Percentiles rank a stretch among this genome's conserved stretches.
phyloP scores from a whole-genome alignment of 2,888 invertebrate species.

The Drosophila flavopinicola region DNA sequence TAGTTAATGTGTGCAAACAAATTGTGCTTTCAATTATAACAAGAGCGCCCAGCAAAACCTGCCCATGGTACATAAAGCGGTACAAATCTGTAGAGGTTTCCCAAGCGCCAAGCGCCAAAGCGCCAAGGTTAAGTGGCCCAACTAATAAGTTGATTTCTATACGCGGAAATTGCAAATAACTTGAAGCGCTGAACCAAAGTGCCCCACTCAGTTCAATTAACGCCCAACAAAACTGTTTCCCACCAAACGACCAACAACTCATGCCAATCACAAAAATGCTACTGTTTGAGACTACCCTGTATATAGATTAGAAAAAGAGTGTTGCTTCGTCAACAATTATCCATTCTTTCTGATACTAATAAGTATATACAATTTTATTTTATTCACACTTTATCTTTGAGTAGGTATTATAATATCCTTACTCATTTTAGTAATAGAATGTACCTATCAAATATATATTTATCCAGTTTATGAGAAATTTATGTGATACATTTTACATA shows the following conservation, averaged over 20 bases:
- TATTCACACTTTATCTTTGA: slow-evolving; percentile 2
- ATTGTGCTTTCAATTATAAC: slow-evolving; percentile 63
- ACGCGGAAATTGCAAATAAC: slow-evolving; percentile 62
- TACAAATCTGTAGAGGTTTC: slow-evolving; percentile 41
- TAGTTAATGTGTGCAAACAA: slow-evolving; percentile 46
- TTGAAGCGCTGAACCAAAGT: slow-evolving; percentile 38
- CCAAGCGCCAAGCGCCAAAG: slow-evolving; percentile 72
- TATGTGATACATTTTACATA: too few species aligned
- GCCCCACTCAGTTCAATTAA: slow-evolving; percentile 64
- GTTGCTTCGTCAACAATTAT: too few species aligned
- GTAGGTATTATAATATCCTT: too few species aligned
- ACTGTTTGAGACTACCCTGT: slow-evolving; percentile 42
- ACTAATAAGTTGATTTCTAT: slow-evolving; percentile 60
- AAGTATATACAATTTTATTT: slow-evolving; percentile 21
- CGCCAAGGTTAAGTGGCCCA: slow-evolving; percentile 53
- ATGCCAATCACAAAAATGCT: slow-evolving; percentile 46
- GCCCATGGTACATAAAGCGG: slow-evolving; percentile 1
- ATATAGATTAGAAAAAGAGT: neutral
- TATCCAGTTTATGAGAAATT: too few species aligned
- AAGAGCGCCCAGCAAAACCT: slow-evolving; percentile 31
- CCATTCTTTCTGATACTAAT: too few species aligned
- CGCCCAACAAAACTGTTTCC: slow-evolving; percentile 66
- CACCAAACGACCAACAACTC: slow-evolving; percentile 49
- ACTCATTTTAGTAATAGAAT: too few species aligned
- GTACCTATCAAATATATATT: too few species aligned